Evolutionary conservation across 2,888 invertebrate species (phyloP).

Genomic region (Julus scanicus): DNA sequence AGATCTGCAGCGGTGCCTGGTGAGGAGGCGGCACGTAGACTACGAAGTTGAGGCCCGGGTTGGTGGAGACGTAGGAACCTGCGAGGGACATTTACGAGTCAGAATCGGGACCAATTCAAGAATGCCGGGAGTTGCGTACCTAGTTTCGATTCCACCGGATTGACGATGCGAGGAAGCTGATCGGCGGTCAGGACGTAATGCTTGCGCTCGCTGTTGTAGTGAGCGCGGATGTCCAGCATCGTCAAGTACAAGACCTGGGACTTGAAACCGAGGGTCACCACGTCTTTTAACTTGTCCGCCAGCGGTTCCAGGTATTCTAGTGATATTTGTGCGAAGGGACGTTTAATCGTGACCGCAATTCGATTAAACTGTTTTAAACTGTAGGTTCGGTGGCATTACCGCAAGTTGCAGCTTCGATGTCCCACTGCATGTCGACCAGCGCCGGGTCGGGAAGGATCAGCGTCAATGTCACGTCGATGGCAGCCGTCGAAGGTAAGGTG

Average conservation of each 20-base stretch:
- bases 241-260: conserved; percentile 53
- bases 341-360: too few species aligned
- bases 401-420: conserved; percentile 40
- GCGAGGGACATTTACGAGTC: conserved; percentile 47
- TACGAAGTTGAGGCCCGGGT: conserved; percentile 85
- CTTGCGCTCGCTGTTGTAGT: conserved; percentile 7
- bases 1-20: conserved; percentile 79
- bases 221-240: conserved; percentile 38
- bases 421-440: conserved; percentile 15
- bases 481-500: conserved; percentile 16
- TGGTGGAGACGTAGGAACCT: conserved; percentile 83
- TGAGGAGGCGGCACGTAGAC: conserved; percentile 83
- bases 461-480: conserved; percentile 49
- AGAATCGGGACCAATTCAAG: too few species aligned
- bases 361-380: background rate
- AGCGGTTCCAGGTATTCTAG: conserved; percentile 46
- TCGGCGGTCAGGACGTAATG: conserved; percentile 61
- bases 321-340: too few species aligned
- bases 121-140: too few species aligned
- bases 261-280: background rate
- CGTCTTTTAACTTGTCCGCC: background rate
- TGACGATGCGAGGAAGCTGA: conserved; percentile 66
- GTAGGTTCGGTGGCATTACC: conserved; percentile 16
- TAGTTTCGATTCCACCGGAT: conserved; percentile 67
- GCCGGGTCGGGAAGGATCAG: conserved; percentile 44